Base-by-base conservation (phyloP, 2,888 invertebrate genomes). In the Eupithecia insigniata region DNA sequence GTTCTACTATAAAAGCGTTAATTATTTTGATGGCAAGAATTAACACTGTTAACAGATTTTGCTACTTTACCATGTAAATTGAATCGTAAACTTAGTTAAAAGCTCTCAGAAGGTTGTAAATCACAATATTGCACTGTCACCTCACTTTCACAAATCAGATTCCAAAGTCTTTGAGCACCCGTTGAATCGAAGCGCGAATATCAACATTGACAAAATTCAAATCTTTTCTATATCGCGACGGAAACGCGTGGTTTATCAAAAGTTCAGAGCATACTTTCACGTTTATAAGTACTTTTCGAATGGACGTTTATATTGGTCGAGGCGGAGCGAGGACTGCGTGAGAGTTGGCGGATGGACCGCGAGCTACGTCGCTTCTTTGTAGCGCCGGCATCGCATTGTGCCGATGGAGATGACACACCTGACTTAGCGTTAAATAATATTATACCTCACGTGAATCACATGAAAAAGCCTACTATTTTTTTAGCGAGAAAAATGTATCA, bases 231-330 rank as follows among this genome's bases (percentile, higher is more conserved):
- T 61, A 43, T 67, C 66, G 34, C 72, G 66, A 71, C 60, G 30
- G 51, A 65, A 71, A 78, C 69, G 75, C 75, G 74, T 70, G 71
- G 77, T 78, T 80, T 78, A 81, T 79, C 80, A 77, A 79, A 83
- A 81, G 78, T 83, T 83, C 74, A 79, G 78, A 83, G 79, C 84
- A 85, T 83, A 89, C 84, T 90, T 89, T 87, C 84, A 82, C 83
- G 85, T 82, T n/a, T 87, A 84, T 86, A 22, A 64, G 64, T 64
- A 85, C 86, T 90, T 89, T 86, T 87, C 89, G 85, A 83, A 89
- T 89, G 87, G 87, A 90, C 92, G 92, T 90, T 91, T 89, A 89
- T 89, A 90, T 90, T 88, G 87, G 89, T 83, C 88, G 89, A 83
- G 81, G 89, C 89, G 89, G 85, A 84, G 83, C 82, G 85, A 82